Base-by-base conservation (phyloP, 2,113 vertebrate genomes). In the Sceloporus undulatus region DNA sequence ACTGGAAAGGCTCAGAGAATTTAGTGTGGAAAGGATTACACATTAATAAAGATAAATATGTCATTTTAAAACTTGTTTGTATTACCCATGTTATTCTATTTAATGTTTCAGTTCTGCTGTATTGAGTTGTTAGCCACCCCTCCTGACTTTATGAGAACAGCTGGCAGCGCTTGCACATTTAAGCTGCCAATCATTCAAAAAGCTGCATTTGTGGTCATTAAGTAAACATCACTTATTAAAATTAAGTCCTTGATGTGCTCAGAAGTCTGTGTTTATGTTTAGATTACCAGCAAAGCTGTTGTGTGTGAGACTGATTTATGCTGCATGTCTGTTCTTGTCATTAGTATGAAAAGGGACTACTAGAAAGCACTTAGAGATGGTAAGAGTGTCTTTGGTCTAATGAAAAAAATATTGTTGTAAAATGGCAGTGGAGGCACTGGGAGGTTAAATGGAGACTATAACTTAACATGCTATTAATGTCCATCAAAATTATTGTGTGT, bases 201-300 rank as follows among this genome's bases (percentile, higher is more conserved):
- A 94, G 91, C 87, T 91, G 81, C 91, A 94, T 94, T 95, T 96
- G 94, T 86, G 92, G 94, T 88, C 75, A 96, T 96, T 96, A 97
- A 96, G 94, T 95, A 96, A 95, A 89, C 92, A 95, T 92, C 89
- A 91, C 93, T 95, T 96, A 96, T 96, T 96, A 95, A 95, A 95
- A 91, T 87, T 79, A 90, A 93, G 91, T 88, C 80, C 84, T 93
- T 93, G 92, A 5, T 94, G 93, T 80, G 76, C 91, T 91, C 87
- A 82, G 91, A 90, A 93, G 68, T 62, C 90, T 38, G 78, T 21
- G 11, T 83, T 91, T 95, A 87, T 90, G 66, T 90, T 89, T 87
- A 38, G 0, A 92, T 38, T 86, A 87, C 25, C 85, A 92, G 79
- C 1, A 83, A 92, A 82, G 48, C 73, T 83, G 86, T 80, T 83